phyloP scores from a whole-genome alignment of 2,888 invertebrate genomes.

The Erebia aethiops region DNA sequence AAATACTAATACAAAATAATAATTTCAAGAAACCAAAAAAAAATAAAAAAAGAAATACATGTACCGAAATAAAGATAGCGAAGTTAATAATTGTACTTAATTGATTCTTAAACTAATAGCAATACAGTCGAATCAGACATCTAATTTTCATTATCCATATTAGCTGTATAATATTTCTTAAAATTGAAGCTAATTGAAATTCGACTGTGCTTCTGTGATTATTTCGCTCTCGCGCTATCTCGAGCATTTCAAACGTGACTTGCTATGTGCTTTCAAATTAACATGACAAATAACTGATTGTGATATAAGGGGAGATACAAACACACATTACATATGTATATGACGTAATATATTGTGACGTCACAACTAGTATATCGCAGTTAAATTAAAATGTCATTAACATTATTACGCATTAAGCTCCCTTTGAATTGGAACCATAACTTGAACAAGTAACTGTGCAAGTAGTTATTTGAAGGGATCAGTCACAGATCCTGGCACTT shows the following conservation, averaged over 20 bases:
- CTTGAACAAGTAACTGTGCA: conserved; percentile 15
- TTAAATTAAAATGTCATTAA: conserved; percentile 44
- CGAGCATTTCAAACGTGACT: background rate
- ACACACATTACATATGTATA: conserved; percentile 10
- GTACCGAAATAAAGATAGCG: background rate
- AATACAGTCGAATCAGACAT: too few species aligned
- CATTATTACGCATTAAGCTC: conserved; percentile 37
- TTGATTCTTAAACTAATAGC: too few species aligned
- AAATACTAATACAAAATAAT: too few species aligned
- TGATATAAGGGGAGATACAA: background rate
- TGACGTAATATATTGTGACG: conserved; percentile 21
- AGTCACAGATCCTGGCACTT: too few species aligned
- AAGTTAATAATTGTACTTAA: too few species aligned
- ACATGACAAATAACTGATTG: conserved; percentile 17
- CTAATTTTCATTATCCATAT: too few species aligned
- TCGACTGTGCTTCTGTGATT: background rate
- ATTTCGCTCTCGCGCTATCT: background rate
- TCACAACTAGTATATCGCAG: conserved; percentile 24
- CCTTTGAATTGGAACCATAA: conserved; percentile 24
- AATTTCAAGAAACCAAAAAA: too few species aligned
- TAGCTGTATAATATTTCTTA: too few species aligned
- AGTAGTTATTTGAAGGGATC: too few species aligned
- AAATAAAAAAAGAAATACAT: too few species aligned
- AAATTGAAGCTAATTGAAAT: background rate
- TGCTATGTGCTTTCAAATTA: background rate